Evolutionary conservation across 2,888 invertebrate species (phyloP), one percentile per base, ranked within the genome.

Genomic region (Dorcus parallelipipedus): DNA sequence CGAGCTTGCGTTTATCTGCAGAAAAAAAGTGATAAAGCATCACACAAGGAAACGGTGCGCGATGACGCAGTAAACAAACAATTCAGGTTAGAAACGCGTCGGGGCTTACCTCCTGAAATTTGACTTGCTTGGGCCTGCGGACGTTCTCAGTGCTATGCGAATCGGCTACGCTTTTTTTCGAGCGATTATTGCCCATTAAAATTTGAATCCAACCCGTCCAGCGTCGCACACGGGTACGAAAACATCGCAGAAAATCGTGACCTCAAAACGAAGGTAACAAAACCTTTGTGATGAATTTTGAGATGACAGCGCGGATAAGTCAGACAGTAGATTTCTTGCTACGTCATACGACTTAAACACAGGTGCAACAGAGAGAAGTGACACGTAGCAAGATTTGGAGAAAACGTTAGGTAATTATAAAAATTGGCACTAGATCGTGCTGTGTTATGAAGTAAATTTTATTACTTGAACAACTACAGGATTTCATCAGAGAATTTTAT

Each of bases 1-100:
- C 75, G 83, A 83, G 78, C 82, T 82, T 69, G 82, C 80, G 71
- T 82, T 82, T 71, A 82, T 82, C 85, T 85, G 63, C 39, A 49
- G 38, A 40, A 49, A 58, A 14, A 55, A 59, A 59, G 59, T 47
- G 33, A 14, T 38, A 62, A 66, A 62, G 63, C 45, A 55, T 54
- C 43, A 50, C 26, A 57, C 33, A 63, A 49, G 42, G 48, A 56
- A 56, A 64, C 57, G 60, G 55, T 59, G 55, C 59, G 59, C 61
- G 68, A 75, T 73, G 74, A 73, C 74, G 75, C 74, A 74, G 69
- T 71, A 71, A 67, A 71, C 66, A 68, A 70, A 70, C 66, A 70
- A 69, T 56, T 60, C 63, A 66, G 67, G 66, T 70, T 68, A 68
- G 57, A 61, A 59, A 60, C 60, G 58, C 68, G 68, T 66, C 66